Evolutionary conservation across 1,140 invertebrate species (phyloP).

Genomic region (Orchesella cincta): DNA sequence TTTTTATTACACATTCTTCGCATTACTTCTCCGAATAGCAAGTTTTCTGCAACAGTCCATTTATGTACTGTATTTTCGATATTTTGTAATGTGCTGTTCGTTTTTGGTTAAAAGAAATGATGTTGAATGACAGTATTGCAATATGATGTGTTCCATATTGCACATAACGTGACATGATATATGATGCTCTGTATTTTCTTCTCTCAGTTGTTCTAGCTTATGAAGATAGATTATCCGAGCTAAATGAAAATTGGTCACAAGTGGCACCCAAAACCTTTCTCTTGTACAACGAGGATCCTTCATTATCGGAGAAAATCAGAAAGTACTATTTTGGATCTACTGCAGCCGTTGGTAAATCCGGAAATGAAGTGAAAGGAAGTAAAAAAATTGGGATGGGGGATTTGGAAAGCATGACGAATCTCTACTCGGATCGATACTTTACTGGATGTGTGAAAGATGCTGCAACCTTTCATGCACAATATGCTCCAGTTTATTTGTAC

Average conservation of each 20-base stretch:
- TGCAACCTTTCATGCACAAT: constrained; percentile 22
- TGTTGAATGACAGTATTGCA: too few species aligned
- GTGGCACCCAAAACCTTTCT: constrained; percentile 8
- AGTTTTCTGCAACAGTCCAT: too few species aligned
- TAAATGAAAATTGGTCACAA: background rate
- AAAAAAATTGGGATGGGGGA: background rate
- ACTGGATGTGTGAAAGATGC: constrained; percentile 14
- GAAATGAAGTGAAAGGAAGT: background rate
- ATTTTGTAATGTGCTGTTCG: too few species aligned
- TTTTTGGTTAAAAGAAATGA: too few species aligned
- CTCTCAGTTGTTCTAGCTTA: background rate
- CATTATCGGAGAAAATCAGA: background rate
- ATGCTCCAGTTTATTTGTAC: constrained; percentile 35
- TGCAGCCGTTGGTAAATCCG: background rate
- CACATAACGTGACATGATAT: too few species aligned
- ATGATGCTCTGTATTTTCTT: background rate
- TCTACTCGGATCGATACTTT: constrained; percentile 9
- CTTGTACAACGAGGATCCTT: background rate
- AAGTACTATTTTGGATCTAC: background rate
- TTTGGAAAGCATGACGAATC: background rate
- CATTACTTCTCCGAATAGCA: too few species aligned
- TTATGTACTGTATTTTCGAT: too few species aligned
- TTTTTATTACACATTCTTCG: too few species aligned
- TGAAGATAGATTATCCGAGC: background rate
- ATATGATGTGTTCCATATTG: too few species aligned